A percentile compares a stretch with the other conserved stretches of the same genome.
These are phyloP conservation scores for Acyrthosiphon pisum DNA, from an alignment of 1,140 invertebrate genomes.

Conservation along the genomic window DNA sequence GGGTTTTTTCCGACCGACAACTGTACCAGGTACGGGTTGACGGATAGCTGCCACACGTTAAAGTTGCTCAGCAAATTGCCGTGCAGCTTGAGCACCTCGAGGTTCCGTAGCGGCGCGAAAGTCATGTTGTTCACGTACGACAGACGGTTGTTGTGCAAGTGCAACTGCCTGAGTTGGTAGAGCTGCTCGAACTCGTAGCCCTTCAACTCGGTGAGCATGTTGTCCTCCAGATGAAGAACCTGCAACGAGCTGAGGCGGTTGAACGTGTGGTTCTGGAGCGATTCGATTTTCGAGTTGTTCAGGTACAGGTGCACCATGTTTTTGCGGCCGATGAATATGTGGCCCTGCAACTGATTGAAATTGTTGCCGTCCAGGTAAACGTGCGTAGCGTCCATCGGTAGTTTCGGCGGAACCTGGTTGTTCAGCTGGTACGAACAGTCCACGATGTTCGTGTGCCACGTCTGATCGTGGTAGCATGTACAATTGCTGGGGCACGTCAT, in stretches of 20 bases:
- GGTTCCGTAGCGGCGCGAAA: conserved; percentile 76
- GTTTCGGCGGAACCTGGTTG: conserved; percentile 78
- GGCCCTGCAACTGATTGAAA: conserved; percentile 82
- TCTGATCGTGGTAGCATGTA: conserved; percentile 89
- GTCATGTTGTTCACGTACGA: conserved; percentile 81
- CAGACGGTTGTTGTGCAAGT: conserved; percentile 86
- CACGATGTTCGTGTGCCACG: conserved; percentile 91
- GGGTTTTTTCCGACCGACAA: conserved; percentile 80
- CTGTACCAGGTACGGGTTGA: conserved; percentile 75
- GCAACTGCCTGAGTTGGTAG: conserved; percentile 79
- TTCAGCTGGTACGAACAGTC: conserved; percentile 83
- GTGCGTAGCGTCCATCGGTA: conserved; percentile 93
- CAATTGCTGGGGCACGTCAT: conserved; percentile 93
- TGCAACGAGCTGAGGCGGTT: conserved; percentile 84
- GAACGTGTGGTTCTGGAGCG: conserved; percentile 90
- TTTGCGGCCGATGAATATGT: conserved; percentile 90
- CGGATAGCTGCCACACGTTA: conserved; percentile 82
- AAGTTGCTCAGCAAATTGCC: conserved; percentile 83
- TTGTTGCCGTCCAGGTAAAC: conserved; percentile 90
- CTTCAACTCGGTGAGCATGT: conserved; percentile 78
- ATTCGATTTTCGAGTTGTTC: conserved; percentile 83
- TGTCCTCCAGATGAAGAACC: conserved; percentile 85
- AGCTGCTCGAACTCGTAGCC: conserved; percentile 91
- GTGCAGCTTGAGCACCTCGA: conserved; percentile 82
- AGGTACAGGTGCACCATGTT: conserved; percentile 86